These are phyloP conservation scores for Propithecus deckenii DNA, from an alignment of 2,797 vertebrate species.

Conservation along the genomic window DNA sequence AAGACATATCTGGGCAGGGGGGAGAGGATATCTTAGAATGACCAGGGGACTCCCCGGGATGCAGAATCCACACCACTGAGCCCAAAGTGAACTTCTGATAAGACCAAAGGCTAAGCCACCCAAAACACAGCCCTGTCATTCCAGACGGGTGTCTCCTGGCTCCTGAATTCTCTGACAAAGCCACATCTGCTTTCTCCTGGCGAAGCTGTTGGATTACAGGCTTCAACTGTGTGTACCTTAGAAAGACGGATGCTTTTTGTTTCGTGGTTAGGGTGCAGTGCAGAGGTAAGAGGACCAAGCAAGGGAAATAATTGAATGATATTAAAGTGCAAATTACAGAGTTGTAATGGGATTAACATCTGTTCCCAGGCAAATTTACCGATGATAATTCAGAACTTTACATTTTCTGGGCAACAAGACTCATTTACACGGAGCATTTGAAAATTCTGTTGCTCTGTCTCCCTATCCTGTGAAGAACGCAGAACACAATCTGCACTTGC, in stretches of 20 bases:
- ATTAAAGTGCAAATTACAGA: conserved; percentile 69
- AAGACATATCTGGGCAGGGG: not conserved
- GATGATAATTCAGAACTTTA: conserved; percentile 53
- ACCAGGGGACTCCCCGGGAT: not conserved
- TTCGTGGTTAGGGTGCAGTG: not conserved
- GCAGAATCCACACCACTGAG: not conserved
- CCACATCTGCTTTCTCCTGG: not conserved
- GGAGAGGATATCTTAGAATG: not conserved
- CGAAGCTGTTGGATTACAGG: not conserved
- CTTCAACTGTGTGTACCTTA: not conserved
- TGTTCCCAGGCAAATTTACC: conserved; percentile 64
- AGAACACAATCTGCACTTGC: conserved; percentile 85
- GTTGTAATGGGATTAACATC: conserved; percentile 60
- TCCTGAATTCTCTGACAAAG: not conserved
- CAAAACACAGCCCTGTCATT: too few species aligned
- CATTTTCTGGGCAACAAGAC: conserved; percentile 48
- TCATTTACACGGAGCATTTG: conserved; percentile 74
- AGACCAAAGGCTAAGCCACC: not conserved
- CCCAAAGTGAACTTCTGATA: not conserved
- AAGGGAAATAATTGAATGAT: conserved; percentile 61
- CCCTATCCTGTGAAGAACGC: conserved; percentile 79
- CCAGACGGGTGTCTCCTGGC: not conserved
- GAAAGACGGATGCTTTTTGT: not conserved
- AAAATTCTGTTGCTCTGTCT: conserved; percentile 82
- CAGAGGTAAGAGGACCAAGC: not conserved